phyloP scores from a whole-genome alignment of 2,113 vertebrate genomes.

The Girardinichthys multiradiatus region DNA sequence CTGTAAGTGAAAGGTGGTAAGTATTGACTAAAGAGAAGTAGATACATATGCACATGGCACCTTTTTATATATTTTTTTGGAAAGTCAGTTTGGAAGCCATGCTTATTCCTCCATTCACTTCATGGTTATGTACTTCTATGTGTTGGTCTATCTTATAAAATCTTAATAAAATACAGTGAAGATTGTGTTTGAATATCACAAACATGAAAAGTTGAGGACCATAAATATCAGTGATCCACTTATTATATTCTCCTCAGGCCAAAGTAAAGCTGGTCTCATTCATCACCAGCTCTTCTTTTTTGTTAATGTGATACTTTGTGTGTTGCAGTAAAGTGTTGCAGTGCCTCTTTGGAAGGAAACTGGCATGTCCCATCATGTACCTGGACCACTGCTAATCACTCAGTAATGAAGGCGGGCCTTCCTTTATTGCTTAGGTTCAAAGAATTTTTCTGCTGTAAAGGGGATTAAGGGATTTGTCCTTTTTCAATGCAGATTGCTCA shows the following conservation, averaged over 20 bases:
- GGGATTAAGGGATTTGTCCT: constrained; percentile 61
- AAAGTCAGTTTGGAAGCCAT: not conserved
- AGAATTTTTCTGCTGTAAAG: constrained; percentile 32
- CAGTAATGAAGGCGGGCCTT: constrained; percentile 49
- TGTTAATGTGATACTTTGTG: constrained; percentile 25
- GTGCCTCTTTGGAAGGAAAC: constrained; percentile 15
- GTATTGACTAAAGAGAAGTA: too few species aligned
- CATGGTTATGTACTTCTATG: not conserved
- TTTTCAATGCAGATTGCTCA: constrained; percentile 29
- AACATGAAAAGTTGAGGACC: not conserved
- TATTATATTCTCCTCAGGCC: not conserved
- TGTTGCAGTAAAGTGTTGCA: too few species aligned
- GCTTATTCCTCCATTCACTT: too few species aligned
- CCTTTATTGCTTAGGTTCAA: constrained; percentile 66
- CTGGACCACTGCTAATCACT: constrained; percentile 42
- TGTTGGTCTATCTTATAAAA: not conserved
- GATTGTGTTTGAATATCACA: not conserved
- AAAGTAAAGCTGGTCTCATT: constrained; percentile 20
- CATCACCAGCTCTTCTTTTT: constrained; percentile 3
- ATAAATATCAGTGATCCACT: not conserved
- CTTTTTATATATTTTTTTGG: not conserved
- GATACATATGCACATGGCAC: too few species aligned
- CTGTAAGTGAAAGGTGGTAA: too few species aligned
- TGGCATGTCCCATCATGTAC: constrained; percentile 61
- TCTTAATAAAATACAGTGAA: not conserved